phyloP scores from a whole-genome alignment of 2,797 vertebrate genomes.

The Mormyrus proboscirostris region DNA sequence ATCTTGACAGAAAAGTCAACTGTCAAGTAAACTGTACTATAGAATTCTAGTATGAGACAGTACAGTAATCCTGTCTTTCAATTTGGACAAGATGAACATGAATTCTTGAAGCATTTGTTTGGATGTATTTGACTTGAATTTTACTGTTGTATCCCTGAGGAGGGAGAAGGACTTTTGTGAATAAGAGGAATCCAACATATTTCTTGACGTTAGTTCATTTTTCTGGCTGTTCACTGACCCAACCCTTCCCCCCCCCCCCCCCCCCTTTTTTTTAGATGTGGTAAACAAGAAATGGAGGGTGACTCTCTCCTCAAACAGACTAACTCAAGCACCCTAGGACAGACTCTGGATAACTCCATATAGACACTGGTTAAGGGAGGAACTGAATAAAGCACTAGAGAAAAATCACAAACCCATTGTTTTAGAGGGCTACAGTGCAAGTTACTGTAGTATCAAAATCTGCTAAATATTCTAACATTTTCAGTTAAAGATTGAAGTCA shows the following conservation, averaged over 20 bases:
- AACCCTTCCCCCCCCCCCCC: not conserved
- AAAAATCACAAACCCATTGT: conserved; percentile 69
- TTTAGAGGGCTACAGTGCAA: conserved; percentile 57
- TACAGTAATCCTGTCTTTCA: not conserved
- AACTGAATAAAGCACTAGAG: conserved; percentile 77
- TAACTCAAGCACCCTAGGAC: conserved; percentile 82
- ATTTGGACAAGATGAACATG: not conserved
- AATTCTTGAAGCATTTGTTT: not conserved
- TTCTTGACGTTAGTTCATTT: not conserved
- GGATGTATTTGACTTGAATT: not conserved
- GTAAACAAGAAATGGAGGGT: conserved; percentile 78
- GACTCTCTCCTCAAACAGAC: conserved; percentile 77
- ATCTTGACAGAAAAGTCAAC: not conserved
- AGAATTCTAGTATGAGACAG: not conserved
- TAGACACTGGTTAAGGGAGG: conserved; percentile 57
- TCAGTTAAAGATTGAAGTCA: conserved; percentile 77
- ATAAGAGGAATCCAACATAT: not conserved
- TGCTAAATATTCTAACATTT: conserved; percentile 65
- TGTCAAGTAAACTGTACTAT: not conserved
- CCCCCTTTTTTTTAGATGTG: conserved; percentile 55
- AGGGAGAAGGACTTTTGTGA: not conserved
- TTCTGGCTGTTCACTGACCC: not conserved
- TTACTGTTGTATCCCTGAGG: not conserved
- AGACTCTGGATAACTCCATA: conserved; percentile 82
- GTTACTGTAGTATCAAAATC: conserved; percentile 59